Evolutionary conservation across 1,140 invertebrate species (phyloP).

Genomic region (Ceratosolen solmsi): DNA sequence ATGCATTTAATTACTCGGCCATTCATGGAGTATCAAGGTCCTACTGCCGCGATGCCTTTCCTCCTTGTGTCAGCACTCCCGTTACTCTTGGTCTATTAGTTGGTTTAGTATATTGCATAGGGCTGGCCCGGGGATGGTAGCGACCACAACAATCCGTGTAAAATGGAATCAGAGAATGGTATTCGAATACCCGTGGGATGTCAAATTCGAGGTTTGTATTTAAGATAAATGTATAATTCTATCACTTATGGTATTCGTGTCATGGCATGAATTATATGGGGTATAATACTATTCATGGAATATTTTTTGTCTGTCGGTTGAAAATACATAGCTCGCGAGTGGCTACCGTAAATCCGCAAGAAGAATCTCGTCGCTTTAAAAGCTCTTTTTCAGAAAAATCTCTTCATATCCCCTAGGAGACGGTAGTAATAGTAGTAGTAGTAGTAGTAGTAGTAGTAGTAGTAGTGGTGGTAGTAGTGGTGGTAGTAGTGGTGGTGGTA

Average conservation of each 20-base stretch:
- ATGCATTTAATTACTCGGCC: neutral
- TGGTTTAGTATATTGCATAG: neutral
- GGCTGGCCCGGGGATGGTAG: neutral
- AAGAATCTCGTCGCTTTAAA: too few relatives aligned
- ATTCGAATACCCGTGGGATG: conserved; percentile 10
- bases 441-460: too few relatives aligned
- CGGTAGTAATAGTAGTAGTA: too few relatives aligned
- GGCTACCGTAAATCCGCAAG: too few relatives aligned
- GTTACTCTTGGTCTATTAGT: conserved; percentile 11
- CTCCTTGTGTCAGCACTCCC: too few relatives aligned
- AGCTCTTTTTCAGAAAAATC: too few relatives aligned
- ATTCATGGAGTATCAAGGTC: too few relatives aligned
- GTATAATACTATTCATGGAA: neutral
- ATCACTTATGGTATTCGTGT: neutral
- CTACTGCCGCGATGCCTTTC: neutral
- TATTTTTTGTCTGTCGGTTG: neutral
- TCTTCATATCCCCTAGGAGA: too few relatives aligned
- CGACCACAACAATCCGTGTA: neutral
- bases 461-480: too few relatives aligned
- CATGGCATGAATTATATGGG: neutral
- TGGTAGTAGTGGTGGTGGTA: too few relatives aligned
- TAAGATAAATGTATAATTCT: conserved; percentile 19
- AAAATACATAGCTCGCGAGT: neutral
- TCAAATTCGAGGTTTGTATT: conserved; percentile 24
- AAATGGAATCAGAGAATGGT: neutral